Percentiles rank a stretch among this genome's conserved stretches.
phyloP scores from a whole-genome alignment of 2,797 vertebrate species.

The Hemibagrus guttatus region DNA sequence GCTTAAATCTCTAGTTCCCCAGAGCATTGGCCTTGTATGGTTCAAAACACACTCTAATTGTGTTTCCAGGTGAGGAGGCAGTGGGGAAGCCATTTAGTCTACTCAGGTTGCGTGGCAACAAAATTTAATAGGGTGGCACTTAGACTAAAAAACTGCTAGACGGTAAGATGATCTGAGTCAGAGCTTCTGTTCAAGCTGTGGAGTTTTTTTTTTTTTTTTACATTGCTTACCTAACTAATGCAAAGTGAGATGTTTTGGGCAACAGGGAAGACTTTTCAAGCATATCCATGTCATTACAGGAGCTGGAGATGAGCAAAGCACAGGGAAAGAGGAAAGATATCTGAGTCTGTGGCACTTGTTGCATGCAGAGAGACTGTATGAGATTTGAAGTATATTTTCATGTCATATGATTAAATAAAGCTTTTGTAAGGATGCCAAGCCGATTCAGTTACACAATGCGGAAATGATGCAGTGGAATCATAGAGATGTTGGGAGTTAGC shows the following conservation, averaged over 20 bases:
- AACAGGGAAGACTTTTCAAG: conserved; percentile 1
- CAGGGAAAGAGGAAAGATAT: conserved; percentile 5
- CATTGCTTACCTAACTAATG: conserved; percentile 17
- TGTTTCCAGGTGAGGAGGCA: conserved; percentile 29
- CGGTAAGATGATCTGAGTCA: conserved; percentile 17
- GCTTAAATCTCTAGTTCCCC: conserved; percentile 28
- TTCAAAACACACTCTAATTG: conserved; percentile 42
- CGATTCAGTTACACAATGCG: conserved; percentile 8
- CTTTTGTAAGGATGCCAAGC: conserved; percentile 7
- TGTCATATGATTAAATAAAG: conserved; percentile 41
- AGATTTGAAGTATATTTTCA: conserved; percentile 23
- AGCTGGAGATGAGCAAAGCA: conserved; percentile 21
- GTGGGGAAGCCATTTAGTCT: conserved; percentile 15
- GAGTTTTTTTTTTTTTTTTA: not conserved
- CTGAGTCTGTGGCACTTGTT: conserved; percentile 31
- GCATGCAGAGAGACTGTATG: conserved; percentile 31
- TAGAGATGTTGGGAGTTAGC: conserved; percentile 13
- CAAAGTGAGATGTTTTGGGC: conserved; percentile 1
- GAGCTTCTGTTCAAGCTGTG: conserved; percentile 20
- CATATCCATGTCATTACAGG: conserved; percentile 31
- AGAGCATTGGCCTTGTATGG: conserved; percentile 18
- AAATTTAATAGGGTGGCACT: conserved; percentile 44
- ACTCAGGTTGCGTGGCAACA: conserved; percentile 34
- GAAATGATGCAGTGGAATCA: conserved; percentile 16
- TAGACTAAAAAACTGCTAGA: conserved; percentile 11